These are phyloP conservation scores for Lepidothrix coronata DNA, from an alignment of 2,113 vertebrate genomes.

Conservation along the genomic window DNA sequence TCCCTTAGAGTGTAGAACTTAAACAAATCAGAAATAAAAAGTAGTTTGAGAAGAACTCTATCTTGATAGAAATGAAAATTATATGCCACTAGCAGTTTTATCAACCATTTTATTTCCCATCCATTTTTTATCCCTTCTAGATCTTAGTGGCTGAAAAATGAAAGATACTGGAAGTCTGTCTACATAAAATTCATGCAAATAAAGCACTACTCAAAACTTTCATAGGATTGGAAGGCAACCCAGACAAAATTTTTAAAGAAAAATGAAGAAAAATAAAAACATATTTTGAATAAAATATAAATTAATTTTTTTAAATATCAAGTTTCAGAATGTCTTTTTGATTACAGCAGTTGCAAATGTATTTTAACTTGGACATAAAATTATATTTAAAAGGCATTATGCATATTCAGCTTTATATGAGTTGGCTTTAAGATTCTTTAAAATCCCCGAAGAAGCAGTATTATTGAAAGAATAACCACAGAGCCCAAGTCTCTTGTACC, in stretches of 20 bases:
- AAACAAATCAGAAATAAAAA: background rate
- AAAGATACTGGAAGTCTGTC: background rate
- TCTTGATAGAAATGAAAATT: background rate
- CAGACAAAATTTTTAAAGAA: background rate
- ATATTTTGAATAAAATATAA: background rate
- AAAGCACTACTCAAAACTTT: background rate
- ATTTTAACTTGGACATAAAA: background rate
- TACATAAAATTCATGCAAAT: background rate
- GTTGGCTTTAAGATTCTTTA: background rate
- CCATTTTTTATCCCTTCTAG: background rate
- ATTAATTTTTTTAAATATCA: background rate
- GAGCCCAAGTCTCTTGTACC: background rate
- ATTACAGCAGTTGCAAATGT: background rate
- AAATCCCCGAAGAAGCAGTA: background rate
- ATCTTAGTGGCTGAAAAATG: background rate
- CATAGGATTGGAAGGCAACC: background rate
- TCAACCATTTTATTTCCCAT: background rate
- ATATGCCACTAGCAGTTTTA: background rate
- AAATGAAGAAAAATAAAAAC: background rate
- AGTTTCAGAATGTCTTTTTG: background rate
- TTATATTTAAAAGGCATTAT: background rate
- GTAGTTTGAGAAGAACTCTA: background rate
- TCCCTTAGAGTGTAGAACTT: background rate
- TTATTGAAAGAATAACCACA: background rate
- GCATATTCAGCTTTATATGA: background rate